phyloP scores from a whole-genome alignment of 2,113 vertebrate species.

The Sinocyclocheilus grahami region DNA sequence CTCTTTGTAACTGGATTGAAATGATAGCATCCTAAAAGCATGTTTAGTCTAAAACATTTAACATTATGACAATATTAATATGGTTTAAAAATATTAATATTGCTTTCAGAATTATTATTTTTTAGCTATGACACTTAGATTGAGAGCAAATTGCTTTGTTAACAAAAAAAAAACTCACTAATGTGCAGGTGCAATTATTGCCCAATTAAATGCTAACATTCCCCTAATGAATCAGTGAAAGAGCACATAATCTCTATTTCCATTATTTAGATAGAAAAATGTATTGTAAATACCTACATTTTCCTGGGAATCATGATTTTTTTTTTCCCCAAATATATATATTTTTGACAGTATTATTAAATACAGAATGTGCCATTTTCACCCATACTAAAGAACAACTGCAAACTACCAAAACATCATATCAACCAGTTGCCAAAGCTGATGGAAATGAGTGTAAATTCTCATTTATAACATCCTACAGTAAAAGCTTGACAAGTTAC shows the following conservation, averaged over 20 bases:
- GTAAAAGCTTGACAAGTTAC: slow-evolving; percentile 99
- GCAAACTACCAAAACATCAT: slow-evolving; percentile 75
- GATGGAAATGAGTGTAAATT: slow-evolving; percentile 94
- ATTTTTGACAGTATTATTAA: too few species aligned
- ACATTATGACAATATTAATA: not conserved
- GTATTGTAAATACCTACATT: too few species aligned
- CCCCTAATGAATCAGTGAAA: too few species aligned
- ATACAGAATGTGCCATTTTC: not conserved
- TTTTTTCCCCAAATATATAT: too few species aligned
- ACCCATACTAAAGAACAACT: not conserved
- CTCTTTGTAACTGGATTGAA: slow-evolving; percentile 88
- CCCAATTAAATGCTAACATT: too few species aligned
- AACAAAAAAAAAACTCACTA: too few species aligned
- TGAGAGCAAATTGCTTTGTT: not conserved
- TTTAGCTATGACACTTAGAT: not conserved
- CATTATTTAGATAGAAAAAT: not conserved
- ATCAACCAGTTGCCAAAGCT: slow-evolving; percentile 89
- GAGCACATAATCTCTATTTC: not conserved
- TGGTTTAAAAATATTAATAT: not conserved
- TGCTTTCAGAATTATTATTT: too few species aligned
- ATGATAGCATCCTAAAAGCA: slow-evolving; percentile 80
- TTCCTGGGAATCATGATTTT: not conserved
- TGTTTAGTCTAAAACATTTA: not conserved
- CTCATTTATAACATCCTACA: slow-evolving; percentile 99
- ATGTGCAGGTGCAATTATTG: too few species aligned